A percentile compares a stretch with the other conserved stretches of the same genome.
Conservation (phyloP, 2,113 vertebrate genomes). For the Haliaeetus leucogaster region DNA sequence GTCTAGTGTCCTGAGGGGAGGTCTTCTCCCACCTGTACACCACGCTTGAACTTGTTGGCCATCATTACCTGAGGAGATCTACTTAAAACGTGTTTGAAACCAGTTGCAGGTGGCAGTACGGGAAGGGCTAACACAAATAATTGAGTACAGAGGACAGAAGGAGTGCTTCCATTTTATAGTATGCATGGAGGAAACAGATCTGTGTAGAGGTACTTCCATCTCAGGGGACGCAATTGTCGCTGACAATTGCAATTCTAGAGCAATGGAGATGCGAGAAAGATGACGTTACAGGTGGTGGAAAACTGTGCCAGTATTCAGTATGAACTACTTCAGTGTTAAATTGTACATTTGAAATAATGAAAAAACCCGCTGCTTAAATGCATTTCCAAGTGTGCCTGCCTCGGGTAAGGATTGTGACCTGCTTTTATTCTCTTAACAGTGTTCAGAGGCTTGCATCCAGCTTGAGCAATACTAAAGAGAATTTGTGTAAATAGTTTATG, state of each 20-base stretch:
- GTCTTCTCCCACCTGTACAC: background rate
- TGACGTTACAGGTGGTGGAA: background rate
- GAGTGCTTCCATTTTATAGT: background rate
- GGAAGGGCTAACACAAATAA: background rate
- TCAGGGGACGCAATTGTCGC: background rate
- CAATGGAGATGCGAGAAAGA: background rate
- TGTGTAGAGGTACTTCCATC: background rate
- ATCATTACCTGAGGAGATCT: background rate
- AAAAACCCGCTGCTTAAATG: background rate
- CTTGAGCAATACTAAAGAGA: background rate
- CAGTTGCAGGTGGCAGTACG: background rate
- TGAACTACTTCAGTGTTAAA: background rate
- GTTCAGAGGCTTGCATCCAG: background rate
- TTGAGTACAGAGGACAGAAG: background rate
- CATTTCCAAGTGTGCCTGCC: background rate
- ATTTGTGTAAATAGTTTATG: background rate
- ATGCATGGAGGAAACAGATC: background rate
- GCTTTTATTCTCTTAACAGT: background rate
- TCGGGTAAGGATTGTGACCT: background rate
- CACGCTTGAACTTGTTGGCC: background rate
- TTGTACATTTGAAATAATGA: background rate
- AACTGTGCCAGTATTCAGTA: background rate
- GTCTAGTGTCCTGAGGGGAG: rapidly evolving
- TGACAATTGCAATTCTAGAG: background rate
- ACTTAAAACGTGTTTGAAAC: background rate